Percentiles rank a stretch among this genome's conserved stretches.
phyloP scores from a whole-genome alignment of 2,797 vertebrate species.

The Etheostoma nigrum region DNA sequence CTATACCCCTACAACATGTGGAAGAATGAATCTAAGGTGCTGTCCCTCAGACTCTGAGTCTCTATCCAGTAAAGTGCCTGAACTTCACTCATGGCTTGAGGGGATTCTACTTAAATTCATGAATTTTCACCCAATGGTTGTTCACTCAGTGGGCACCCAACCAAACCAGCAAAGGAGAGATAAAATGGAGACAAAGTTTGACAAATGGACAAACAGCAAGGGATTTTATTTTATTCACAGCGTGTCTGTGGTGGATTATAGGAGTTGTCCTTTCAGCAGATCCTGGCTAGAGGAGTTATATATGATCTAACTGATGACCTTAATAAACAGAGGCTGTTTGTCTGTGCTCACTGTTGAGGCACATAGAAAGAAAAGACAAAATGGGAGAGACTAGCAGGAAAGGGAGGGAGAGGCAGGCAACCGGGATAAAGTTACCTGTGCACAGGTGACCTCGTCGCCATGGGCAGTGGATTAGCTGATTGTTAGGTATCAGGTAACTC shows the following conservation, averaged over 20 bases:
- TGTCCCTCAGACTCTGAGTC: constrained; percentile 72
- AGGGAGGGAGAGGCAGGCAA: constrained; percentile 72
- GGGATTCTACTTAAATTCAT: constrained; percentile 65
- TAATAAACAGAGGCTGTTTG: constrained; percentile 85
- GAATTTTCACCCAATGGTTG: constrained; percentile 52
- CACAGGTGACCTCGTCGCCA: constrained; percentile 89
- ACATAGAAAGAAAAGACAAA: constrained; percentile 60
- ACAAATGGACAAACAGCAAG: constrained; percentile 61
- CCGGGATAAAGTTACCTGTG: constrained; percentile 86
- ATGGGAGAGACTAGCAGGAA: constrained; percentile 65
- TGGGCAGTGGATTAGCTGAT: constrained; percentile 90
- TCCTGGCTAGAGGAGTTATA: constrained; percentile 66
- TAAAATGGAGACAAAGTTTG: constrained; percentile 60
- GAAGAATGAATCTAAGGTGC: constrained; percentile 74
- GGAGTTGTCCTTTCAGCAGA: constrained; percentile 51
- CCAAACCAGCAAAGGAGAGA: constrained; percentile 52
- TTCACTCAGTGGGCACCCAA: constrained; percentile 48
- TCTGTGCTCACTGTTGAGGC: constrained; percentile 80
- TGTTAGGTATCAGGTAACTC: constrained; percentile 88
- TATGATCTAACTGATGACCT: constrained; percentile 76
- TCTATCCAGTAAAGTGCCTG: constrained; percentile 54
- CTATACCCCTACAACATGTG: constrained; percentile 62
- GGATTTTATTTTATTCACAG: constrained; percentile 65
- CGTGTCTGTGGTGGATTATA: constrained; percentile 58
- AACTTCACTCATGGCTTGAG: constrained; percentile 52